Conservation (phyloP, 2,113 vertebrate species). For the Ifrita kowaldi region DNA sequence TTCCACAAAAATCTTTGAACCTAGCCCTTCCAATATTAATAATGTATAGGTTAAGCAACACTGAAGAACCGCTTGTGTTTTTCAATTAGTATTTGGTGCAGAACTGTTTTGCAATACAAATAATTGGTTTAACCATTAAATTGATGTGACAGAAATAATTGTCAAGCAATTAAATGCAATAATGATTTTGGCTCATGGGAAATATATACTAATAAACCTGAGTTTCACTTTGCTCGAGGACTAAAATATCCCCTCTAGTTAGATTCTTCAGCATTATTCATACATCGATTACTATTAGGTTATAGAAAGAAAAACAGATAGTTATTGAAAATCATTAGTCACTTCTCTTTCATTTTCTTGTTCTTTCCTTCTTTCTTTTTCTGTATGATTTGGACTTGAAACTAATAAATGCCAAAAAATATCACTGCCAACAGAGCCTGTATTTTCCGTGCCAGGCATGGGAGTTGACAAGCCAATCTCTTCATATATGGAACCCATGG, state of each 20-base stretch:
- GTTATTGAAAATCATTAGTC: not conserved
- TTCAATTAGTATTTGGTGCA: constrained; percentile 56
- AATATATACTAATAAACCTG: constrained; percentile 53
- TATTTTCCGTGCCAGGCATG: not conserved
- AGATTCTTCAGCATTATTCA: not conserved
- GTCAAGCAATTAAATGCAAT: constrained; percentile 65
- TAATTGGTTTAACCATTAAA: constrained; percentile 71
- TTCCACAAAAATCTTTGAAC: not conserved
- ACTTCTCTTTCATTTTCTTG: not conserved
- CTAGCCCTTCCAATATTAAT: constrained; percentile 26
- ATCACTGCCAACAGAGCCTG: not conserved
- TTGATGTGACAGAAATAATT: constrained; percentile 71
- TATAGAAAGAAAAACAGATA: not conserved
- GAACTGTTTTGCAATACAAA: constrained; percentile 65
- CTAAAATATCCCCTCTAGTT: not conserved
- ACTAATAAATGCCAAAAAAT: not conserved
- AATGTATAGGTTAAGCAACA: constrained; percentile 18
- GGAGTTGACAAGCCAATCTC: not conserved
- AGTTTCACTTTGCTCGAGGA: not conserved
- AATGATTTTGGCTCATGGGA: constrained; percentile 60
- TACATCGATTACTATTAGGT: not conserved
- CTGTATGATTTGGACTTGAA: not conserved
- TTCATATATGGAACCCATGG: not conserved
- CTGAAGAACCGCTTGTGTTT: not conserved
- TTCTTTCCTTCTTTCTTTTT: not conserved